A percentile compares a stretch with the other conserved stretches of the same genome.
Evolutionary conservation across 2,113 vertebrate species (phyloP).

Genomic region (Lagopus muta): DNA sequence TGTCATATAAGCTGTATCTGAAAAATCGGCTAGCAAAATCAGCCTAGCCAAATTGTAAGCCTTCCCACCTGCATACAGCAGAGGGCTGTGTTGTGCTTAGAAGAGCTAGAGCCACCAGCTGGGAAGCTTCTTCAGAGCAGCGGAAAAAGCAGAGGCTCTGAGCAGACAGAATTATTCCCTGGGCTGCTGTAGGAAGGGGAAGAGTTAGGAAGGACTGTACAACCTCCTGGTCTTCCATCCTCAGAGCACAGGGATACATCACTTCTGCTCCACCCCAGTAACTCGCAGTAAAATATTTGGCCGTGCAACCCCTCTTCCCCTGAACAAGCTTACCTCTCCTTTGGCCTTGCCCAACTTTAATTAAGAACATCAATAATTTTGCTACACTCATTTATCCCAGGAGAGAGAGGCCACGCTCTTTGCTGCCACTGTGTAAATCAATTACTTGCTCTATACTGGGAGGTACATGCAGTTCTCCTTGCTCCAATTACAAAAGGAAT

Average conservation of each 20-base stretch:
- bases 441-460: neutral
- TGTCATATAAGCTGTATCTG: neutral
- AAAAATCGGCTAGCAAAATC: rapidly evolving
- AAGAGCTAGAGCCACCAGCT: neutral
- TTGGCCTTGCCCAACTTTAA: neutral
- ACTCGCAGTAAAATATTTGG: neutral
- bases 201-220: neutral
- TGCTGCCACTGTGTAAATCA: neutral
- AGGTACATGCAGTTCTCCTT: neutral
- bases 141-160: neutral
- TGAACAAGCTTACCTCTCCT: neutral
- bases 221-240: neutral
- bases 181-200: neutral
- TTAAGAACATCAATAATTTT: neutral
- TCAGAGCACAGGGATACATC: neutral
- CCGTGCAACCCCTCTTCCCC: neutral
- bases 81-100: conserved; percentile 44
- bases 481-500: neutral
- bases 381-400: neutral
- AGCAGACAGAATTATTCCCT: neutral
- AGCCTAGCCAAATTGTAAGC: neutral
- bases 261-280: neutral
- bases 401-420: neutral
- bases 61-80: neutral
- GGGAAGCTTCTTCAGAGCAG: neutral